phyloP scores from a whole-genome alignment of 2,113 vertebrate genomes.

The Malurus cyaneus region DNA sequence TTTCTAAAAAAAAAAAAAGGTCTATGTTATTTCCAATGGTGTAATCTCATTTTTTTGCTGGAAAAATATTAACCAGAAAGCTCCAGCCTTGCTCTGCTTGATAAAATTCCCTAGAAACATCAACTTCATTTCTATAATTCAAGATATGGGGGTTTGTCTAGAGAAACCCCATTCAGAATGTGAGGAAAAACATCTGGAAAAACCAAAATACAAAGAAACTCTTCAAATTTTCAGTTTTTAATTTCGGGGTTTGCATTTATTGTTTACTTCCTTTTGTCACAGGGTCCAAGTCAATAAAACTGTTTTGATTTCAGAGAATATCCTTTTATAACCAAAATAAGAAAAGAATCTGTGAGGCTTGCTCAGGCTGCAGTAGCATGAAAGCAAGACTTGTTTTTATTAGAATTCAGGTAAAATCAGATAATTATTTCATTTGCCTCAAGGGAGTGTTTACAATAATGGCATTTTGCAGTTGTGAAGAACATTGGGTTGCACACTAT shows the following conservation, averaged over 20 bases:
- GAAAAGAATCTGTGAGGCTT: not conserved
- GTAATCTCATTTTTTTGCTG: not conserved
- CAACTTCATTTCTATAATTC: not conserved
- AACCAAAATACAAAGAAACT: not conserved
- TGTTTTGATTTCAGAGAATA: not conserved
- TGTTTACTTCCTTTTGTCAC: not conserved
- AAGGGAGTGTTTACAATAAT: not conserved
- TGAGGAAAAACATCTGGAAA: not conserved
- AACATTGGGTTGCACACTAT: fast-evolving
- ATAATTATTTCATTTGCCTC: not conserved
- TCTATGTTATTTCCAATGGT: fast-evolving
- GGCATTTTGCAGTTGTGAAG: not conserved
- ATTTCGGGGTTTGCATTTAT: not conserved
- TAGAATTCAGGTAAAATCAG: not conserved
- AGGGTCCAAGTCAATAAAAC: not conserved
- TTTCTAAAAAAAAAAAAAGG: not conserved
- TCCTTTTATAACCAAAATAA: not conserved
- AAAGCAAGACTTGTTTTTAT: not conserved
- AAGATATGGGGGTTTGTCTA: not conserved
- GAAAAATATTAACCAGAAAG: not conserved
- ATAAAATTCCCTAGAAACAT: not conserved
- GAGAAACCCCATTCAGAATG: not conserved
- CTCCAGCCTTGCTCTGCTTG: not conserved
- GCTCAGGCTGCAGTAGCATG: not conserved
- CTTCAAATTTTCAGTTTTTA: not conserved